These are phyloP conservation scores for Lithobates sylvaticus DNA, from an alignment of 2,797 vertebrate species.

Conservation along the genomic window DNA sequence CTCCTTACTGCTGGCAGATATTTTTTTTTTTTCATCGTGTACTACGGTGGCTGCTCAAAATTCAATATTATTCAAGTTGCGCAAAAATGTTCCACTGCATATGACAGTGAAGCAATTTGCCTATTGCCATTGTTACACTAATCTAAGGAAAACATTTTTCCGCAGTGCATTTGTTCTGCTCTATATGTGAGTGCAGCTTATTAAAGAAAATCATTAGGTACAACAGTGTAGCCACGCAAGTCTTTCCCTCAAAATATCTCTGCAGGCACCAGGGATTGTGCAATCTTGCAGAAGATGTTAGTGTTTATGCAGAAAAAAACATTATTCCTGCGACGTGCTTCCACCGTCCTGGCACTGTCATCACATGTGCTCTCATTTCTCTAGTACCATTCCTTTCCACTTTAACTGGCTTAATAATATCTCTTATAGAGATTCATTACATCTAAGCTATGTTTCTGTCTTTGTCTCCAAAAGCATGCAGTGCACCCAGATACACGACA, in stretches of 20 bases:
- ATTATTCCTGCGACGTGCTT: background rate
- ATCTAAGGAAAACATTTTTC: background rate
- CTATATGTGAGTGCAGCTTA: background rate
- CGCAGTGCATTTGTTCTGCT: background rate
- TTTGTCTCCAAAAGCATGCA: background rate
- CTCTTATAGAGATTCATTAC: constrained; percentile 4
- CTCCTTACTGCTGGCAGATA: background rate
- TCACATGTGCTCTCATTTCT: background rate
- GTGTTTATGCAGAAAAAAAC: constrained; percentile 1
- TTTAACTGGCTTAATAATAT: background rate
- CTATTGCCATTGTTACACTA: background rate
- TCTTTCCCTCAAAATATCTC: background rate
- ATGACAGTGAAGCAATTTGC: too few species aligned
- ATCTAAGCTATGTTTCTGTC: background rate
- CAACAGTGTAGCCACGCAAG: background rate
- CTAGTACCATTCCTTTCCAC: background rate
- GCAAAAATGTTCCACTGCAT: too few species aligned
- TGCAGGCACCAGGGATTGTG: constrained; percentile 2
- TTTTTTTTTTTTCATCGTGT: background rate
- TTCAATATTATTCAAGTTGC: background rate
- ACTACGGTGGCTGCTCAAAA: background rate
- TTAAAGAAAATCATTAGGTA: background rate
- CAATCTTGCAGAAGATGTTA: background rate
- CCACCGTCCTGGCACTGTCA: background rate
- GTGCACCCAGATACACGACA: constrained; percentile 17